Conservation (phyloP, 2,888 invertebrate genomes). For the Harpalus rubripes region DNA sequence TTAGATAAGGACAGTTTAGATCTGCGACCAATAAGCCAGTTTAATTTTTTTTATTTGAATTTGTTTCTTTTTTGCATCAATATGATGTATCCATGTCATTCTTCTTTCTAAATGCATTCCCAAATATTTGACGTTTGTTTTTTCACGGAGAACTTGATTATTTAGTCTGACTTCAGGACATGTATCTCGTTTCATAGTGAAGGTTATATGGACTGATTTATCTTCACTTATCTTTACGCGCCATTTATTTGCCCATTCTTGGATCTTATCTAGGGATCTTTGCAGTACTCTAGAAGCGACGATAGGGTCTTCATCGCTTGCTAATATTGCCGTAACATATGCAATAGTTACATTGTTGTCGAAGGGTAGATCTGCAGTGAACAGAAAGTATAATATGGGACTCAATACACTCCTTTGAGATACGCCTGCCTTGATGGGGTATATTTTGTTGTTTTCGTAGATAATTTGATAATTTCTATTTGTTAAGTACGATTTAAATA, state of each 20-base stretch:
- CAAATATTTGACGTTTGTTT: conserved; percentile 2
- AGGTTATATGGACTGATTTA: conserved; percentile 69
- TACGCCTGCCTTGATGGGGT: conserved; percentile 62
- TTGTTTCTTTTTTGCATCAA: background rate
- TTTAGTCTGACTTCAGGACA: background rate
- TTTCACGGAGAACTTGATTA: background rate
- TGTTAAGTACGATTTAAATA: conserved; percentile 59
- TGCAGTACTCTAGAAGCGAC: conserved; percentile 34
- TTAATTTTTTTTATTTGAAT: background rate
- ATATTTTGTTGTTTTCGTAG: background rate
- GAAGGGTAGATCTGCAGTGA: conserved; percentile 51
- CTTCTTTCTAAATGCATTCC: too few relatives aligned
- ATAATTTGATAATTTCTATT: conserved; percentile 63
- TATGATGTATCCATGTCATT: background rate
- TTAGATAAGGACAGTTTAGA: background rate
- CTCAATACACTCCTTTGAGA: conserved; percentile 49
- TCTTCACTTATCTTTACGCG: conserved; percentile 65
- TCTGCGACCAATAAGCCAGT: background rate
- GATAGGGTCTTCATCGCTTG: conserved; percentile 60
- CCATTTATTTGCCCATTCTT: conserved; percentile 68
- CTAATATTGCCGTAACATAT: background rate
- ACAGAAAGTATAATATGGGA: conserved; percentile 39
- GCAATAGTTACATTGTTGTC: background rate
- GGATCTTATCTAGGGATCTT: conserved; percentile 35
- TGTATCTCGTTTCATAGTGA: conserved; percentile 59